These are phyloP conservation scores for Aplocera efformata DNA, from an alignment of 2,888 invertebrate genomes.

Conservation along the genomic window DNA sequence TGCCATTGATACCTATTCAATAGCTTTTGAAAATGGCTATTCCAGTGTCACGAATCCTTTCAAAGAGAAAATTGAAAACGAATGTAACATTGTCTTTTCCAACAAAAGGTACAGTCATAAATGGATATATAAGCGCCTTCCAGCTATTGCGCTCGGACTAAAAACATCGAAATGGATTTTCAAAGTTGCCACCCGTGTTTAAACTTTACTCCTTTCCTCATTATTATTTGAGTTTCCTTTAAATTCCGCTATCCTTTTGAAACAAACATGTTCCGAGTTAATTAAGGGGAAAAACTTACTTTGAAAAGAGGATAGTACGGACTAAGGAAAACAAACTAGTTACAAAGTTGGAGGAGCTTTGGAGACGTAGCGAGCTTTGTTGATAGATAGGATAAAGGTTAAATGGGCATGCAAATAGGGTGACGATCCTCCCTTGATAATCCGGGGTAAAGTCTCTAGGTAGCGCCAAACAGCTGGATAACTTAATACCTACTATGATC, in stretches of 20 bases:
- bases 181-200: no score
- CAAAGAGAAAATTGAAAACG: no score
- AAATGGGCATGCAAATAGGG: conserved; percentile 20
- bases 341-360: conserved; percentile 13
- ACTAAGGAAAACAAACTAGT: conserved; percentile 14
- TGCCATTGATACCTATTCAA: no score
- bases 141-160: no score
- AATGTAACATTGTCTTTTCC: no score
- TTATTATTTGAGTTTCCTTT: conserved; percentile 1
- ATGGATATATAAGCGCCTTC: no score
- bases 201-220: no score
- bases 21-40: no score
- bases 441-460: conserved; percentile 6
- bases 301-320: conserved; percentile 4
- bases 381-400: conserved; percentile 19
- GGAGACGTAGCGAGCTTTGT: conserved; percentile 10
- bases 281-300: conserved; percentile 16
- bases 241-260: conserved; percentile 3
- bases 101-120: no score
- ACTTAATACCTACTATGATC: not conserved
- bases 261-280: conserved; percentile 14
- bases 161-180: no score
- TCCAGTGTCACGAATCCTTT: no score
- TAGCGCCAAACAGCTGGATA: conserved; percentile 3
- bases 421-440: conserved; percentile 11